Conservation (phyloP, 2,888 invertebrate species). For the Strigamia maritima region DNA sequence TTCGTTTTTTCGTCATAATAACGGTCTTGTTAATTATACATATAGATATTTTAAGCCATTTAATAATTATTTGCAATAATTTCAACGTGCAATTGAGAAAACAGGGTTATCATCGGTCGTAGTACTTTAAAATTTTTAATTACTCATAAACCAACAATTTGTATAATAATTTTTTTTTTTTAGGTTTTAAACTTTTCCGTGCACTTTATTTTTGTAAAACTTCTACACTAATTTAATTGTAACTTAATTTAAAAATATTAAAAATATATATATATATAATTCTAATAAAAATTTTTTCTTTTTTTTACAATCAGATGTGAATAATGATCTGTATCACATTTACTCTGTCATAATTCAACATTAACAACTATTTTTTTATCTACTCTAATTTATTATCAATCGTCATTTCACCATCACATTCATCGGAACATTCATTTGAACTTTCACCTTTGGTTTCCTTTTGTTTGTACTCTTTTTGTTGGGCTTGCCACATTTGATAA, state of each 20-base stretch:
- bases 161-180: background rate
- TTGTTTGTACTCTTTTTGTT: slow-evolving; percentile 58
- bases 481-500: slow-evolving; percentile 90
- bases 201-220: background rate
- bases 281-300: background rate
- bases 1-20: slow-evolving; percentile 15
- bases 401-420: background rate
- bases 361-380: background rate
- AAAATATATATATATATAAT: background rate
- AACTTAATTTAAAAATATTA: background rate
- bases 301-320: too few species aligned
- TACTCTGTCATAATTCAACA: background rate
- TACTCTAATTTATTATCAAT: background rate
- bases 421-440: background rate
- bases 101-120: background rate
- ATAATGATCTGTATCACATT: too few species aligned
- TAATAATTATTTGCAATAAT: background rate
- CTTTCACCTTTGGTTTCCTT: slow-evolving; percentile 41
- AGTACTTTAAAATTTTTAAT: background rate
- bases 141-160: background rate
- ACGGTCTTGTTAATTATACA: background rate
- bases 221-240: slow-evolving; percentile 15
- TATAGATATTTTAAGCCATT: background rate
- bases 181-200: background rate
- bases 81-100: background rate